These are phyloP conservation scores for Denticeps clupeoides DNA, from an alignment of 2,797 vertebrate species.

Conservation along the genomic window DNA sequence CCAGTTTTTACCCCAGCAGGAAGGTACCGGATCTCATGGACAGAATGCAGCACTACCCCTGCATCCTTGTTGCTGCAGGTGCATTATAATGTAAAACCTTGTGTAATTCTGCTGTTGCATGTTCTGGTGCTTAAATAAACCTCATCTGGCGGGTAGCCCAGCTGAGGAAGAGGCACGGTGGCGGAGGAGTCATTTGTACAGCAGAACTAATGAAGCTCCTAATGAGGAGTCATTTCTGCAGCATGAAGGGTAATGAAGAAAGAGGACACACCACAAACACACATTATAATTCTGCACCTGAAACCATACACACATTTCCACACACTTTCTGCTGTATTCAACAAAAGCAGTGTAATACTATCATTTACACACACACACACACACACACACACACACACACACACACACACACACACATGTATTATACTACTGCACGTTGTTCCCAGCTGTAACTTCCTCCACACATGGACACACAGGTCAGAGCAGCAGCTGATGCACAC, in stretches of 20 bases:
- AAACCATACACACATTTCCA: background rate
- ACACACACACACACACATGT: slow-evolving; percentile 1
- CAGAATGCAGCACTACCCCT: no score
- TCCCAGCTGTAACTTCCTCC: background rate
- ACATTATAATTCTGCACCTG: slow-evolving; percentile 10
- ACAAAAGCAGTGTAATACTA: no score
- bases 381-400: background rate
- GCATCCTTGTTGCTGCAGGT: no score
- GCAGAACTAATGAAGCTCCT: slow-evolving; percentile 53
- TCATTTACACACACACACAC: background rate
- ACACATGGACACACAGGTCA: slow-evolving; percentile 5
- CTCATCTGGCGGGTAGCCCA: slow-evolving; percentile 22
- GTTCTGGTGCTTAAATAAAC: no score
- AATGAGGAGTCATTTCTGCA: slow-evolving; percentile 48
- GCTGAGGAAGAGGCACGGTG: slow-evolving; percentile 24
- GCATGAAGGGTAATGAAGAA: slow-evolving; percentile 42
- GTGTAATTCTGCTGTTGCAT: no score
- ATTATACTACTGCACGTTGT: no score
- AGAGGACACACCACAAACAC: slow-evolving; percentile 24
- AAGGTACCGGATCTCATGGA: no score
- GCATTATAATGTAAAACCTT: no score
- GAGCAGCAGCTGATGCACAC: background rate
- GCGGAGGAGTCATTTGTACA: slow-evolving; percentile 32
- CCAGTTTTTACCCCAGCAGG: no score
- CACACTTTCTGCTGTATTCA: no score